phyloP scores from a whole-genome alignment of 2,113 vertebrate species.

The Nothobranchius furzeri region DNA sequence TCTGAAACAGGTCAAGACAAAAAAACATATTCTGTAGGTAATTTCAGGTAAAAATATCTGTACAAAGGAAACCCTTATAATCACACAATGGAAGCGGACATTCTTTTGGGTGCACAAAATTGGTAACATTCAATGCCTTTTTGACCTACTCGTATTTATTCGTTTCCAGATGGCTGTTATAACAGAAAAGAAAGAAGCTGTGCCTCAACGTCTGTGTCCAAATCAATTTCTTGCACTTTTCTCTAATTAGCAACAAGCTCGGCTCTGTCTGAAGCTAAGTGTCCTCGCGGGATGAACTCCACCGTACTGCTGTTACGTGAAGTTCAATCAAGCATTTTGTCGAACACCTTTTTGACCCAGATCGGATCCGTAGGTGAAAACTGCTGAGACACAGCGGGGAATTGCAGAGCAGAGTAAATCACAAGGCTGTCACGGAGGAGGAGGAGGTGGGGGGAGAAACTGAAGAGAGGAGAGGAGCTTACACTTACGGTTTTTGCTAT shows the following conservation, averaged over 20 bases:
- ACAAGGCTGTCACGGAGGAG: constrained; percentile 9
- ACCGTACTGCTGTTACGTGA: constrained; percentile 13
- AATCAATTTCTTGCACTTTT: constrained; percentile 32
- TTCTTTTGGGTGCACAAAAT: constrained; percentile 7
- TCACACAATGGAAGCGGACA: background rate
- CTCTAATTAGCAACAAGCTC: constrained; percentile 44
- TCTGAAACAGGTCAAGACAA: constrained; percentile 77
- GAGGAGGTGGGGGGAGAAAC: background rate
- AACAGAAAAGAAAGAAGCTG: constrained; percentile 16
- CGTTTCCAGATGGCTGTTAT: constrained; percentile 42
- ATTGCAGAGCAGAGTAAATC: constrained; percentile 27
- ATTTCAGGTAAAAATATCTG: background rate
- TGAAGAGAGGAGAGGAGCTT: constrained; percentile 38
- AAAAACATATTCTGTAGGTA: background rate
- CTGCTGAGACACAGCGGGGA: constrained; percentile 27
- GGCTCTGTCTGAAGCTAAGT: constrained; percentile 39
- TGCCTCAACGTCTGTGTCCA: constrained; percentile 37
- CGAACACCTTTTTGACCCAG: constrained; percentile 42
- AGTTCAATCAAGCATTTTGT: constrained; percentile 29
- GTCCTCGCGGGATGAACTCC: constrained; percentile 27
- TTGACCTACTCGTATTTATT: background rate
- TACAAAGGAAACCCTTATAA: background rate
- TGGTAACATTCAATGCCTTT: constrained; percentile 13
- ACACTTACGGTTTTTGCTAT: constrained; percentile 83
- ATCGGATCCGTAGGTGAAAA: constrained; percentile 33